Conservation (phyloP, 2,888 invertebrate species). For the Cotesia congregata region DNA sequence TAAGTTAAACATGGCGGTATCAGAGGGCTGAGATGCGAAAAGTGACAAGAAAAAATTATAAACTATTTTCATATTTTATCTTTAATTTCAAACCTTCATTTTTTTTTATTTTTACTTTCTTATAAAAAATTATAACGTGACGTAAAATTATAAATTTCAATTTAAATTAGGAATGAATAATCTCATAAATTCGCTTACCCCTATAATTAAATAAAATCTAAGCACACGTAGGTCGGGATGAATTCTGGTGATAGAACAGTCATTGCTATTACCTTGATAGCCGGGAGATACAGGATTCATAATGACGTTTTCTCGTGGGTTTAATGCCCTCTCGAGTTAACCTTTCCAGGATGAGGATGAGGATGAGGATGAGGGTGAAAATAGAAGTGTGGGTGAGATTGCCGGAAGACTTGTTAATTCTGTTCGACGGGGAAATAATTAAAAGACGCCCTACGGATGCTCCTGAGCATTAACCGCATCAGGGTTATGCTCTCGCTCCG, state of each 20-base stretch:
- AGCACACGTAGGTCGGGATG: background rate
- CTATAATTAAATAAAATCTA: background rate
- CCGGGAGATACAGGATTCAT: background rate
- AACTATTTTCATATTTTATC: background rate
- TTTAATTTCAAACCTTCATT: background rate
- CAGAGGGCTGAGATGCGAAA: background rate
- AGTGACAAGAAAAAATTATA: background rate
- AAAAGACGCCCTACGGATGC: slow-evolving; percentile 5
- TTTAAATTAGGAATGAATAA: background rate
- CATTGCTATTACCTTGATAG: background rate
- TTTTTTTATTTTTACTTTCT: background rate
- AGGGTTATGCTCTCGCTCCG: background rate
- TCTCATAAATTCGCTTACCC: background rate
- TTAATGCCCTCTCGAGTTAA: background rate
- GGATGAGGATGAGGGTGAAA: no score
- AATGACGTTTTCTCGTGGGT: background rate
- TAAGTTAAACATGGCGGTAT: background rate
- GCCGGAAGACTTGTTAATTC: slow-evolving; percentile 18
- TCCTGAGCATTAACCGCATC: background rate
- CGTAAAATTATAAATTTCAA: background rate
- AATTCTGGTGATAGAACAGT: background rate
- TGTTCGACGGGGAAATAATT: slow-evolving; percentile 26
- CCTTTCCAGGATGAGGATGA: background rate
- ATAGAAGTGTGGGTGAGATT: background rate
- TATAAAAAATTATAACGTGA: background rate